phyloP scores from a whole-genome alignment of 2,888 invertebrate genomes.

The Machimus rusticus region DNA sequence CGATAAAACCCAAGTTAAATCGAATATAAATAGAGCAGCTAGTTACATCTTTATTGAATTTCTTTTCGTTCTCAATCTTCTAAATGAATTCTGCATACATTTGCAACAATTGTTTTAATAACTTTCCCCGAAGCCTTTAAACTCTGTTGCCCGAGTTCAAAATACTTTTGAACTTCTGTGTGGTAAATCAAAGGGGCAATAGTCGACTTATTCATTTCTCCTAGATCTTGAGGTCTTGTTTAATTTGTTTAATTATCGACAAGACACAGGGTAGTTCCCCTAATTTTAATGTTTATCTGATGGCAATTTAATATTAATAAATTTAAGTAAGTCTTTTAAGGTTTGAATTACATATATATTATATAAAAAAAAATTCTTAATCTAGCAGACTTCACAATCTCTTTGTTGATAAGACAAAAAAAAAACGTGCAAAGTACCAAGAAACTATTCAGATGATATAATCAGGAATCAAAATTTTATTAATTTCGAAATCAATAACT shows the following conservation, averaged over 20 bases:
- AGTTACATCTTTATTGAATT: neutral
- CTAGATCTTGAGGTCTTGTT: no score
- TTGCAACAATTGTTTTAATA: neutral
- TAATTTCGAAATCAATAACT: no score
- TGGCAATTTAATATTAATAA: no score
- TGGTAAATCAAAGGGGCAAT: neutral
- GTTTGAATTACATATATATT: no score
- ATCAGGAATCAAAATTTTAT: neutral
- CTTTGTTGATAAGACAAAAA: no score
- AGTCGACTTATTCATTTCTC: no score
- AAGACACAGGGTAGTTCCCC: no score
- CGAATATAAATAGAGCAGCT: neutral
- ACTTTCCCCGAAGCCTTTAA: neutral
- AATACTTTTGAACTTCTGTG: neutral
- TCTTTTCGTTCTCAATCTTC: neutral
- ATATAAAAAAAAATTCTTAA: no score
- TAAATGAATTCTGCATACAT: neutral
- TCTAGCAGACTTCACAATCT: neutral
- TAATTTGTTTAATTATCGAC: no score
- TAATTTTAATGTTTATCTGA: no score
- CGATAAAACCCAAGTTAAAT: neutral
- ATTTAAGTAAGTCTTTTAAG: no score
- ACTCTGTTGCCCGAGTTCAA: neutral
- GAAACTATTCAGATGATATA: neutral
- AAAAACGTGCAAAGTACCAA: neutral